phyloP scores from a whole-genome alignment of 1,140 invertebrate genomes.

The Elymnias hypermnestra region DNA sequence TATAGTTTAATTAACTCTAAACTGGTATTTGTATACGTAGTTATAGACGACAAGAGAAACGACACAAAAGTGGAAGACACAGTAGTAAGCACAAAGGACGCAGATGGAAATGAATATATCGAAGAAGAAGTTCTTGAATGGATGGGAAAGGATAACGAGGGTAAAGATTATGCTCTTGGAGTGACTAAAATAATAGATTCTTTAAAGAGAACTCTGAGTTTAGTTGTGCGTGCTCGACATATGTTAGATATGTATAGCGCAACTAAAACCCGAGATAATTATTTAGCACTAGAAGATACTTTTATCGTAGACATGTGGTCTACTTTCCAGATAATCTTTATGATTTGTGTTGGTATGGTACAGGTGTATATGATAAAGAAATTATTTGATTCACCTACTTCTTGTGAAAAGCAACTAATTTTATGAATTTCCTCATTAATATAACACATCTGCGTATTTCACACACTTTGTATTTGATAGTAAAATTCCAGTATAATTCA shows the following conservation, averaged over 20 bases:
- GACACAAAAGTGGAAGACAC: conserved; percentile 29
- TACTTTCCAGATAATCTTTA: conserved; percentile 50
- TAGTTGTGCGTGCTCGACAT: conserved; percentile 48
- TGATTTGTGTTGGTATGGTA: conserved; percentile 48
- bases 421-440: too few species aligned
- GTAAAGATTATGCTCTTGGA: conserved; percentile 43
- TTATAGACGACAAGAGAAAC: conserved; percentile 75
- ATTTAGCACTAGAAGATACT: conserved; percentile 55
- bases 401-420: neutral
- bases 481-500: too few species aligned
- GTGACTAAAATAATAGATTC: conserved; percentile 41
- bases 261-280: conserved; percentile 46
- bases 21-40: conserved; percentile 86
- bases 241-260: conserved; percentile 53
- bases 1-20: conserved; percentile 86
- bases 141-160: conserved; percentile 36
- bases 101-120: conserved; percentile 26
- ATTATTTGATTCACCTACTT: conserved; percentile 36
- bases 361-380: conserved; percentile 67
- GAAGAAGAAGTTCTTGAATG: conserved; percentile 51
- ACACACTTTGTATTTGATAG: too few species aligned
- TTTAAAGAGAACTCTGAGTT: conserved; percentile 35
- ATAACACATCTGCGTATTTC: too few species aligned
- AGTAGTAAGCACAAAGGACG: conserved; percentile 22
- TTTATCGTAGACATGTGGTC: conserved; percentile 68